These are phyloP conservation scores for Pseudococcus viburni DNA, from an alignment of 2,888 invertebrate species.

Conservation along the genomic window DNA sequence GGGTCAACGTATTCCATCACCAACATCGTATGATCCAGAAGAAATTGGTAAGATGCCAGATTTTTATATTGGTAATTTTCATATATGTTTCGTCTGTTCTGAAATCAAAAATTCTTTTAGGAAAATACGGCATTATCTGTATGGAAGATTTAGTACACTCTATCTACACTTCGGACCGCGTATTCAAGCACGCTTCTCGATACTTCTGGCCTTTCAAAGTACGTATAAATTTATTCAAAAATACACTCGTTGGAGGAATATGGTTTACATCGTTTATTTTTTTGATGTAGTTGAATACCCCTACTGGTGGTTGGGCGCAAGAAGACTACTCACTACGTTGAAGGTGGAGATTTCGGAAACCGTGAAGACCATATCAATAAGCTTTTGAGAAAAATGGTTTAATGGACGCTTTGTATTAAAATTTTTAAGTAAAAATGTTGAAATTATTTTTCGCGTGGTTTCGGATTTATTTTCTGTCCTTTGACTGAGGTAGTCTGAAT, in stretches of 20 bases:
- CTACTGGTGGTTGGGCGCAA: conserved; percentile 99
- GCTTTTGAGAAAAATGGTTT: conserved; percentile 97
- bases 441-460: background rate
- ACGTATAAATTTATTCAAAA: conserved; percentile 66
- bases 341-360: conserved; percentile 99
- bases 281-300: conserved; percentile 90
- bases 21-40: conserved; percentile 93
- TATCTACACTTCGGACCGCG: conserved; percentile 87
- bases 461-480: background rate
- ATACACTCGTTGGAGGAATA: background rate
- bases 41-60: conserved; percentile 78
- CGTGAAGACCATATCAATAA: conserved; percentile 97
- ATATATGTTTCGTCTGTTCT: background rate
- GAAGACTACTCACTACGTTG: conserved; percentile 99
- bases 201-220: conserved; percentile 99
- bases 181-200: conserved; percentile 95
- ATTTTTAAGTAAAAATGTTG: conserved; percentile 53
- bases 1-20: conserved; percentile 92
- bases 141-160: conserved; percentile 99
- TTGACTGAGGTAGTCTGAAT: too few species aligned
- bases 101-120: conserved; percentile 70
- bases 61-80: background rate
- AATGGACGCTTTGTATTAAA: conserved; percentile 70
- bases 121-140: conserved; percentile 89
- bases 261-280: conserved; percentile 68